These are phyloP conservation scores for Sphecodes monilicornis DNA, from an alignment of 2,888 invertebrate species.

Conservation along the genomic window DNA sequence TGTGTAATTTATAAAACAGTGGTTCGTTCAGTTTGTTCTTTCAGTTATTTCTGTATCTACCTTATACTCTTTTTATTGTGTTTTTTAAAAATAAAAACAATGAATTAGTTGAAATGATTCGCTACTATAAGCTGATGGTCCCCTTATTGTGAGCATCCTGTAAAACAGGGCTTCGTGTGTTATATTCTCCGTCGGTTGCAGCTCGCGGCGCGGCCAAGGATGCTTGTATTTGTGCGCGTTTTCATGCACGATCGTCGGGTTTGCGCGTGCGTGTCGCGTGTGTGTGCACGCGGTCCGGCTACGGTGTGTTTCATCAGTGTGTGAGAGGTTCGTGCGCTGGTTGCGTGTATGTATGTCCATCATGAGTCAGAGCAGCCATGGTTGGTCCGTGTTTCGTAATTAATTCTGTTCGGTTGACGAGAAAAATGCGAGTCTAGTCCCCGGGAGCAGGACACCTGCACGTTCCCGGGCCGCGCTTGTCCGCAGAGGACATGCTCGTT, in stretches of 20 bases:
- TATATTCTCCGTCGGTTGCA: slow-evolving; percentile 23
- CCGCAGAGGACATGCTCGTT: slow-evolving; percentile 67
- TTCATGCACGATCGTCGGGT: slow-evolving; percentile 41
- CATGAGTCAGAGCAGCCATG: slow-evolving; percentile 79
- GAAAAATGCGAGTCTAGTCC: slow-evolving; percentile 67
- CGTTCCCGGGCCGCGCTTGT: slow-evolving; percentile 54
- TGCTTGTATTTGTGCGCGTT: slow-evolving; percentile 57
- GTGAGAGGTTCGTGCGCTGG: slow-evolving; percentile 8
- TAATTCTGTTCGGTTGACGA: slow-evolving; percentile 65
- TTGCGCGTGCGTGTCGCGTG: slow-evolving; percentile 50
- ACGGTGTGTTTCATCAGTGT: neutral
- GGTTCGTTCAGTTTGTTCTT: too few species aligned
- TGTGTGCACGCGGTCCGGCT: slow-evolving; percentile 28
- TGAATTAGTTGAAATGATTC: too few species aligned
- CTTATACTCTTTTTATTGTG: too few species aligned
- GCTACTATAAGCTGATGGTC: too few species aligned
- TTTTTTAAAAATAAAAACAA: too few species aligned
- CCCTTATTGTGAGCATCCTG: slow-evolving; percentile 7
- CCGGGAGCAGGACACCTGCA: slow-evolving; percentile 55
- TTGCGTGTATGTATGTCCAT: slow-evolving; percentile 65
- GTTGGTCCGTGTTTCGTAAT: slow-evolving; percentile 77
- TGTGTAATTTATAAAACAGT: too few species aligned
- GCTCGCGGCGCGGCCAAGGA: slow-evolving; percentile 43
- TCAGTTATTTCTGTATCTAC: too few species aligned
- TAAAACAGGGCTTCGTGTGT: slow-evolving; percentile 29